Evolutionary conservation across 2,113 vertebrate species (phyloP).

Genomic region (Saguinus imperator): DNA sequence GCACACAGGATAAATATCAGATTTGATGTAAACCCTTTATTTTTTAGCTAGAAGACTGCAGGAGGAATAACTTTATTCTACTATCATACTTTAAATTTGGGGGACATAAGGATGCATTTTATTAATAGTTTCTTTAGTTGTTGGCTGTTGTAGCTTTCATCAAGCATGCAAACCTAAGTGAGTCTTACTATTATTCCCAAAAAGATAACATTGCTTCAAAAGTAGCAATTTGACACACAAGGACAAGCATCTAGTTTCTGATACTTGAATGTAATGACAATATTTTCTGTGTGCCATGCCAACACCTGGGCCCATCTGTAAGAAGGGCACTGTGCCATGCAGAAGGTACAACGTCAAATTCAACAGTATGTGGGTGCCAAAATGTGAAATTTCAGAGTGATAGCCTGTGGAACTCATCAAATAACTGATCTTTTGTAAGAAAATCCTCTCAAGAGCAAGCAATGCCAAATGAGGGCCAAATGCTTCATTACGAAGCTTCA

Average conservation of each 20-base stretch:
- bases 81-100: background rate
- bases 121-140: background rate
- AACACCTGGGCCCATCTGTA: conserved; percentile 84
- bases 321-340: conserved; percentile 78
- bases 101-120: background rate
- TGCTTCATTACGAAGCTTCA: conserved; percentile 73
- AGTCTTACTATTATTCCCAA: background rate
- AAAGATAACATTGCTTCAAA: conserved; percentile 11
- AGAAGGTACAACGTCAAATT: conserved; percentile 55
- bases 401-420: conserved; percentile 80
- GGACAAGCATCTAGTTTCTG: conserved; percentile 3
- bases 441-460: conserved; percentile 69
- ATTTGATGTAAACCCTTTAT: background rate
- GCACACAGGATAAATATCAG: background rate
- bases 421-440: conserved; percentile 67
- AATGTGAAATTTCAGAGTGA: conserved; percentile 79
- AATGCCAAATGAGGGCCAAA: conserved; percentile 80
- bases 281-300: conserved; percentile 70
- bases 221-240: background rate
- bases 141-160: background rate
- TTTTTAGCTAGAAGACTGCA: background rate
- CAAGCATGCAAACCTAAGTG: background rate
- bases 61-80: background rate
- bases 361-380: conserved; percentile 71
- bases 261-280: background rate